These are phyloP conservation scores for Magallana nippona DNA, from an alignment of 2,888 invertebrate species.

Conservation along the genomic window DNA sequence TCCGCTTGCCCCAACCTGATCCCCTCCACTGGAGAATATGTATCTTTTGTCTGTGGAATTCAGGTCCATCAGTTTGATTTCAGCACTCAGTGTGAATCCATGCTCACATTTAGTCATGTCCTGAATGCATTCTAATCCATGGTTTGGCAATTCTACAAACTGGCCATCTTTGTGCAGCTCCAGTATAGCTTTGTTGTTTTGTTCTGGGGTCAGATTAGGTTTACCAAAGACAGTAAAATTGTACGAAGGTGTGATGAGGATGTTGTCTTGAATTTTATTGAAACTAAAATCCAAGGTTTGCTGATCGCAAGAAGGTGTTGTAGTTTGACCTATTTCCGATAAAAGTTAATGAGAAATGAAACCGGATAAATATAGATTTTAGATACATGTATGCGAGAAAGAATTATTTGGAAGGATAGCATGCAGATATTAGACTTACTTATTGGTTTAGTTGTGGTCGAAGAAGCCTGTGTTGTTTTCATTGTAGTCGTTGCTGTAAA, in stretches of 20 bases:
- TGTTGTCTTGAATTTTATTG: conserved; percentile 56
- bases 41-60: conserved; percentile 59
- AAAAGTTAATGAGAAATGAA: background rate
- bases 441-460: background rate
- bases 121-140: conserved; percentile 60
- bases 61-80: conserved; percentile 58
- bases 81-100: conserved; percentile 64
- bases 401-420: no score
- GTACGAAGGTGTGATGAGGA: conserved; percentile 63
- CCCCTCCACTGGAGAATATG: conserved; percentile 67
- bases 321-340: background rate
- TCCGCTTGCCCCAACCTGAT: conserved; percentile 56
- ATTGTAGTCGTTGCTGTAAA: background rate
- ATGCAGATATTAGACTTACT: background rate
- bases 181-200: conserved; percentile 56
- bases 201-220: conserved; percentile 55
- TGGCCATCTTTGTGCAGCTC: conserved; percentile 59
- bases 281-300: conserved; percentile 54
- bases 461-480: background rate
- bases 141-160: conserved; percentile 60
- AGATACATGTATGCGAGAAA: no score
- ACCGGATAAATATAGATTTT: background rate
- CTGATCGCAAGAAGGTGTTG: conserved; percentile 33
- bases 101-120: conserved; percentile 60
- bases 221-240: conserved; percentile 64